Evolutionary conservation across 2,888 invertebrate genomes (phyloP), one percentile per base, ranked within the genome.

Genomic region (Acleris holmiana): DNA sequence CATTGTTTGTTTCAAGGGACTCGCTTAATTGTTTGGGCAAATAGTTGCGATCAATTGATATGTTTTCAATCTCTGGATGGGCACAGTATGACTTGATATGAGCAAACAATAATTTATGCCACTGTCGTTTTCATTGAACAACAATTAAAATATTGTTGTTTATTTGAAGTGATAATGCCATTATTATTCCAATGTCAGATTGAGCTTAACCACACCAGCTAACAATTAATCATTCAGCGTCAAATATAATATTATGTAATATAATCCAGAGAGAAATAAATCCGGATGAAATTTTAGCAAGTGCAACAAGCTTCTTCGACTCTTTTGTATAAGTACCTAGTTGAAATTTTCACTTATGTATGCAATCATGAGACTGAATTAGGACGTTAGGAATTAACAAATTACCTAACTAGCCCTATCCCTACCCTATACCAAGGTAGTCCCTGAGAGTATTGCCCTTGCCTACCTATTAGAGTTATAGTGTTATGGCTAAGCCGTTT

Each of bases 351-450:
- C 71, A 83, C 83, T 87, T 87, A 80, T 80, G 83, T 89, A 89
- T 82, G 88, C 84, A 89, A 89, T 82, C 83, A 89, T 86, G 89
- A 91, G 91, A 91, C 91, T 91, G 91, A 91, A 84, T 85, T 90
- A 90, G 86, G 72, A 79, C 76, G 72, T 78, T 89, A 89, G 86
- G 80, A 72, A 76, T 82, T 78, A 77, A 71, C 76, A 77, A 73
- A 70, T 79, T 76, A 81, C 77, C 67, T 67, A 74, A 69, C 77
- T 72, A 76, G 72, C 78, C 76, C 75, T 67, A 65, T 55, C 58
- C 61, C 61, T 44, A 55, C 58, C 61, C 61, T 44, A 55, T 55
- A 55, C 55, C 65, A 60, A 60, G 65, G 61, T 60, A 65, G 55
- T 55, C 60, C 65, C 60, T 55, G 23, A 48, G 50, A 25, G 54